Conservation (phyloP, 2,797 vertebrate species). For the Myioborus melanocephalus region DNA sequence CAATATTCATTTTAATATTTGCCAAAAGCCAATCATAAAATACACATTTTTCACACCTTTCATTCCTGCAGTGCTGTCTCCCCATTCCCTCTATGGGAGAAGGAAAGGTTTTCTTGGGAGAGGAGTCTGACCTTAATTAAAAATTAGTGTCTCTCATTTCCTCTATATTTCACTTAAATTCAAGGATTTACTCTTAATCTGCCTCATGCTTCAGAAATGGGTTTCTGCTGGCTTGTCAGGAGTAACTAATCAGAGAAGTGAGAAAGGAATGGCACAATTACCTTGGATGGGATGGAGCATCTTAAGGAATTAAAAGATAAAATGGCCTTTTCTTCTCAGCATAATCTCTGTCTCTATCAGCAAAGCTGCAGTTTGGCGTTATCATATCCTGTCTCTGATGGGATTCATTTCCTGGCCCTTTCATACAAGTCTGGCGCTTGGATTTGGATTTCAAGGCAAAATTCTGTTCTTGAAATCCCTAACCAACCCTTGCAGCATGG, state of each 20-base stretch:
- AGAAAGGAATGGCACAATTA: background rate
- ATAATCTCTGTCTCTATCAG: background rate
- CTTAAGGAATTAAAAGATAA: constrained; percentile 41
- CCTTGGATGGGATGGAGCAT: background rate
- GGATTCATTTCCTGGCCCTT: background rate
- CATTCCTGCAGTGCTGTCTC: background rate
- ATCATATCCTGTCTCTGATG: background rate
- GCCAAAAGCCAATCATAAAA: too few species aligned
- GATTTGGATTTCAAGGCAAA: background rate
- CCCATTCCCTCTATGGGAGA: background rate
- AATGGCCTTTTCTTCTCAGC: background rate
- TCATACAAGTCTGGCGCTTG: background rate
- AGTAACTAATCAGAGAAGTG: background rate
- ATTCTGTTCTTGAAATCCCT: background rate
- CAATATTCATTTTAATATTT: too few species aligned
- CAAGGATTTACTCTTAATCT: constrained; percentile 20
- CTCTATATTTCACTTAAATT: background rate
- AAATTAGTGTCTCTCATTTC: background rate
- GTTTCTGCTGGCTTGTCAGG: background rate
- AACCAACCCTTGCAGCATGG: background rate
- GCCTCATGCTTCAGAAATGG: background rate
- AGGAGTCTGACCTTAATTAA: constrained; percentile 22
- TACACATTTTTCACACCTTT: background rate
- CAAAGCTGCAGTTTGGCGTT: background rate
- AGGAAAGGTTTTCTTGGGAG: background rate